Evolutionary conservation across 2,113 vertebrate genomes (phyloP).

Genomic region (Natator depressus): DNA sequence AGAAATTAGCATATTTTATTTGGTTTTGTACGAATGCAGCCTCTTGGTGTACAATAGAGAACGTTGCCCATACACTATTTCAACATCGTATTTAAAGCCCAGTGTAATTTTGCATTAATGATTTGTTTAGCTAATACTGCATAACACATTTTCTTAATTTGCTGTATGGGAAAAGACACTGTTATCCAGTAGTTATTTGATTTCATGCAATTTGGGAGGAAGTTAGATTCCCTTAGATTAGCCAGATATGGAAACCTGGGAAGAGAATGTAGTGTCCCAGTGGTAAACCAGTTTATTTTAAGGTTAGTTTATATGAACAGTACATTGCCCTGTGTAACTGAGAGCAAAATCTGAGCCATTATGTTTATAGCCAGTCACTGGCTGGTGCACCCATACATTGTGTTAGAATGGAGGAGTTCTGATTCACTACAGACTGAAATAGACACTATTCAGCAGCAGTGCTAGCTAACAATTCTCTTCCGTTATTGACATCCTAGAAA

Average conservation of each 20-base stretch:
- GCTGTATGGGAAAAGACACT: constrained; percentile 16
- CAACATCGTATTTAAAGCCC: constrained; percentile 22
- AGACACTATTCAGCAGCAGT: fast-evolving
- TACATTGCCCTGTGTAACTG: constrained; percentile 5
- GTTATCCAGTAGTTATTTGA: constrained; percentile 11
- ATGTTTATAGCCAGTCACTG: neutral
- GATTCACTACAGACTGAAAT: neutral
- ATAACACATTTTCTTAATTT: constrained; percentile 44
- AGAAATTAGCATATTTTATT: neutral
- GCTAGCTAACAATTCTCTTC: fast-evolving
- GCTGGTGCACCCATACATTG: neutral
- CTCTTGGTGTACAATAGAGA: neutral
- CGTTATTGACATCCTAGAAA: neutral
- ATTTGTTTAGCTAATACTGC: constrained; percentile 41
- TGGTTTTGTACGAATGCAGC: neutral
- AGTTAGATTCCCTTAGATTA: constrained; percentile 55
- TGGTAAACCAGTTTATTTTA: constrained; percentile 11
- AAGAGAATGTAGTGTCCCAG: neutral
- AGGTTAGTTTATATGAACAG: constrained; percentile 29
- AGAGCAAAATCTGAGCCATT: neutral
- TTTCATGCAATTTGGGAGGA: constrained; percentile 43
- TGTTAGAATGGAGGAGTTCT: neutral
- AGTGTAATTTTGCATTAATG: constrained; percentile 21
- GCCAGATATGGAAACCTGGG: neutral
- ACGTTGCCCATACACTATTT: neutral